Evolutionary conservation across 2,113 vertebrate genomes (phyloP).

Genomic region (Cyanoramphus novaezelandiae): DNA sequence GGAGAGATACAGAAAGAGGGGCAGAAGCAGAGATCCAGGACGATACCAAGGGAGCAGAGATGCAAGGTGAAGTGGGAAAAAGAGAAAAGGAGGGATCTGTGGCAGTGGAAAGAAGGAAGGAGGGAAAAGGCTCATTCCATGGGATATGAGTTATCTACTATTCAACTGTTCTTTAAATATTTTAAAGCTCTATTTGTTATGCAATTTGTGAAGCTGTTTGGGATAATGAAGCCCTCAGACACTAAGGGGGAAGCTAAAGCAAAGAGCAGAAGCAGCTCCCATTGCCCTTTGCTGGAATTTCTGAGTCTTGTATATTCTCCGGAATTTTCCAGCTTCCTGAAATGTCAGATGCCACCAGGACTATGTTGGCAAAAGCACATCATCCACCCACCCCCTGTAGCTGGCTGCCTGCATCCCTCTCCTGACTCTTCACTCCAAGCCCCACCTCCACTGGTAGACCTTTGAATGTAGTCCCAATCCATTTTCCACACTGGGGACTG

Average conservation of each 20-base stretch:
- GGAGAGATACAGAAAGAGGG: neutral
- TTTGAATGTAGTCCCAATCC: neutral
- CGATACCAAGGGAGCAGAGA: neutral
- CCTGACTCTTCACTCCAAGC: neutral
- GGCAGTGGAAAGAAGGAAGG: neutral
- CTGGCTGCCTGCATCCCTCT: neutral
- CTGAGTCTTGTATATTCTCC: constrained; percentile 33
- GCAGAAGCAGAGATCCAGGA: neutral
- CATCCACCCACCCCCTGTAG: neutral
- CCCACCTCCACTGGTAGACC: no score
- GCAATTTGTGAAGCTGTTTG: constrained; percentile 38
- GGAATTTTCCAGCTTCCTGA: neutral
- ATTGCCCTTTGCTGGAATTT: constrained; percentile 55
- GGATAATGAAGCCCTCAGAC: neutral
- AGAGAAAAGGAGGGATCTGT: neutral
- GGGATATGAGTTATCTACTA: neutral
- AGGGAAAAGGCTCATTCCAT: neutral
- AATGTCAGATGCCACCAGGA: constrained; percentile 54
- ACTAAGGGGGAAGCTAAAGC: neutral
- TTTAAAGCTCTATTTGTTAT: constrained; percentile 28
- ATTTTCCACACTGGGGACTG: neutral
- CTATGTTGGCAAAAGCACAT: neutral
- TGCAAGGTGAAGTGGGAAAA: neutral
- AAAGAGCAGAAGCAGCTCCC: constrained; percentile 1
- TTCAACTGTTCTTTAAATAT: neutral